Evolutionary conservation across 2,113 vertebrate species (phyloP).

Genomic region (Grus americana): DNA sequence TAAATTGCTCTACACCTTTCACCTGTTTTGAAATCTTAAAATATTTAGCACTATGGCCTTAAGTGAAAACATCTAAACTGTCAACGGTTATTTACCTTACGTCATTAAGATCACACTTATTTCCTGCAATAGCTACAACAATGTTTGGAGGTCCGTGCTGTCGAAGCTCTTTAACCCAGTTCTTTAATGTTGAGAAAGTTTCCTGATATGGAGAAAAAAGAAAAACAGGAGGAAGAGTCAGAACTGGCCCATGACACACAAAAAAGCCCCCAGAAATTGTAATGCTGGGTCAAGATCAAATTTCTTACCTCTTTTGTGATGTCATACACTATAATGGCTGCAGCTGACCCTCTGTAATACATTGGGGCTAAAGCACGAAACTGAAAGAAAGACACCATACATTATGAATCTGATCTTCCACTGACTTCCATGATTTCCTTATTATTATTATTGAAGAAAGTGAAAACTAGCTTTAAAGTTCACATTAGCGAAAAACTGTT

Average conservation of each 20-base stretch:
- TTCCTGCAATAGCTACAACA: constrained; percentile 95
- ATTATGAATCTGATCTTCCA: not conserved
- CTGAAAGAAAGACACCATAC: constrained; percentile 66
- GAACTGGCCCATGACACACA: not conserved
- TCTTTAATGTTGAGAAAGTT: constrained; percentile 94
- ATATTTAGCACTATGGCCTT: not conserved
- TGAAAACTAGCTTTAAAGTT: not conserved
- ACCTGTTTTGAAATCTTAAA: not conserved
- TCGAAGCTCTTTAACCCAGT: constrained; percentile 97
- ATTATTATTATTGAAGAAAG: not conserved
- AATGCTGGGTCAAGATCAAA: not conserved
- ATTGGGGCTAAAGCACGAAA: constrained; percentile 97
- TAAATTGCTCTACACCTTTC: not conserved
- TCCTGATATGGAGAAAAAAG: constrained; percentile 75
- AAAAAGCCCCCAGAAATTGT: not conserved
- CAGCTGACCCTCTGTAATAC: constrained; percentile 98
- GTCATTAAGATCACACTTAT: constrained; percentile 95
- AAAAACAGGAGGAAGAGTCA: not conserved
- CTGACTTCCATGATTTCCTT: not conserved
- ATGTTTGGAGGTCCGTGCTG: constrained; percentile 97
- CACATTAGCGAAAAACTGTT: not conserved
- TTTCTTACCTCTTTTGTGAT: constrained; percentile 96
- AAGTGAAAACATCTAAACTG: not conserved
- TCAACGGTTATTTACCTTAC: constrained; percentile 80
- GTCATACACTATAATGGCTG: constrained; percentile 97